Evolutionary conservation across 2,797 vertebrate species (phyloP).

Genomic region (Pogonophryne albipinna): DNA sequence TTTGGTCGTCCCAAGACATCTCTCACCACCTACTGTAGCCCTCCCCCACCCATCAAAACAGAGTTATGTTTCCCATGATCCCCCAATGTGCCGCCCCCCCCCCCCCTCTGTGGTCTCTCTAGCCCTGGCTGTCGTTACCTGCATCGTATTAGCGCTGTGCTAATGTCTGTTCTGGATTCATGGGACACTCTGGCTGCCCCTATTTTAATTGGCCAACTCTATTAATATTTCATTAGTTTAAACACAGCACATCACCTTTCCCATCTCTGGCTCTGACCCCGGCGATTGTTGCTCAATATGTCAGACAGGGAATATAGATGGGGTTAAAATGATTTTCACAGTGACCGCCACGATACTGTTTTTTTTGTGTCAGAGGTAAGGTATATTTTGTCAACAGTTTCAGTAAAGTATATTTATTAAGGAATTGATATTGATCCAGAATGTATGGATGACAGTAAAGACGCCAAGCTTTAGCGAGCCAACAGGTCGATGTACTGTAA

Average conservation of each 20-base stretch:
- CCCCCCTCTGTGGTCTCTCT: conserved; percentile 9
- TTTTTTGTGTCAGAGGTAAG: conserved; percentile 7
- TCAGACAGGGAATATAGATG: conserved; percentile 41
- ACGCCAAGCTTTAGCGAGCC: neutral
- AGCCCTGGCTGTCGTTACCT: conserved; percentile 36
- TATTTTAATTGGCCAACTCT: conserved; percentile 78
- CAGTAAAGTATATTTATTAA: neutral
- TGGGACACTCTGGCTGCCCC: conserved; percentile 64
- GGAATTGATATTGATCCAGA: neutral
- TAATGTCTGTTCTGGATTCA: conserved; percentile 73
- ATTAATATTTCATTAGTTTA: conserved; percentile 84
- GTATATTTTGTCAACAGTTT: neutral
- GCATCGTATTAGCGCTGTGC: conserved; percentile 64
- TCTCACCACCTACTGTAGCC: neutral
- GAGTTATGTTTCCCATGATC: conserved; percentile 12
- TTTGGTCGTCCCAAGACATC: neutral
- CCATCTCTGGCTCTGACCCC: conserved; percentile 57
- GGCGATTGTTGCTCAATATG: conserved; percentile 16
- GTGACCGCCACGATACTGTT: conserved; percentile 14
- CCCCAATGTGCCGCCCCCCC: neutral
- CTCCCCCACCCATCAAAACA: neutral
- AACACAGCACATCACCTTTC: conserved; percentile 76
- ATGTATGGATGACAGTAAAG: neutral
- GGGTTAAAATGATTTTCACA: conserved; percentile 11
- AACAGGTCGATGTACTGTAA: neutral